Base-by-base conservation (phyloP, 2,888 invertebrate genomes). In the Rhodophaea formosa region DNA sequence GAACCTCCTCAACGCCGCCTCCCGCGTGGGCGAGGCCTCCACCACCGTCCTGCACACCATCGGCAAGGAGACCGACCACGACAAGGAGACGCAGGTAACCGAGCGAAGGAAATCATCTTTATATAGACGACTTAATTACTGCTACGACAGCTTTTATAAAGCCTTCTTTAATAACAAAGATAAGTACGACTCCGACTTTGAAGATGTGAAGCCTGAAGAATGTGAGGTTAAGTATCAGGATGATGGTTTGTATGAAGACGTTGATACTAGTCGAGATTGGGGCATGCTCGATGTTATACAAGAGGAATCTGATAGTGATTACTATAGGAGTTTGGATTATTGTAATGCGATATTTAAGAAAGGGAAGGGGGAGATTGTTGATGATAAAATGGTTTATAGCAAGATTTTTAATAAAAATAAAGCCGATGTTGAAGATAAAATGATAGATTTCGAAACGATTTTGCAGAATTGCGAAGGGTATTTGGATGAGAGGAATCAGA, bases 11-110 rank as follows among this genome's bases (percentile, higher is more conserved):
- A 97, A 97, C 80, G 99, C 99, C 0, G 99, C 99, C 0, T 97
- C 97, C 12, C 94, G 97, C 62, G 98, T 99, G 51, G 99, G 99
- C 8, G 99, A 99, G 82, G 98, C 98, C 0, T 98, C 98, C 59
- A 97, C 98, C 52, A 96, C 96, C 72, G 97, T 99, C 0, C 93
- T 99, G 56, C 95, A 96, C 73, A 97, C 97, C 56, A 98, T 98
- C 80, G 97, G 97, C 14, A 97, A 98, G 74, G 97, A 97, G 61
- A 96, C 96, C n/a, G 94, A 95, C 12, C 94, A 95, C 64, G 96
- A 95, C 80, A 94, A 95, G 69, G 97, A 97, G 71, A 92, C 96
- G 0, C 95, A 95, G 92, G 92, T 92, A 92, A 86, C 69, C 42
- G 61, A 60, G 47, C 58, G 69, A 39, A 49, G 62, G 71, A 88